These are phyloP conservation scores for Micrastur ruficollis DNA, from an alignment of 2,797 vertebrate genomes.

Conservation along the genomic window DNA sequence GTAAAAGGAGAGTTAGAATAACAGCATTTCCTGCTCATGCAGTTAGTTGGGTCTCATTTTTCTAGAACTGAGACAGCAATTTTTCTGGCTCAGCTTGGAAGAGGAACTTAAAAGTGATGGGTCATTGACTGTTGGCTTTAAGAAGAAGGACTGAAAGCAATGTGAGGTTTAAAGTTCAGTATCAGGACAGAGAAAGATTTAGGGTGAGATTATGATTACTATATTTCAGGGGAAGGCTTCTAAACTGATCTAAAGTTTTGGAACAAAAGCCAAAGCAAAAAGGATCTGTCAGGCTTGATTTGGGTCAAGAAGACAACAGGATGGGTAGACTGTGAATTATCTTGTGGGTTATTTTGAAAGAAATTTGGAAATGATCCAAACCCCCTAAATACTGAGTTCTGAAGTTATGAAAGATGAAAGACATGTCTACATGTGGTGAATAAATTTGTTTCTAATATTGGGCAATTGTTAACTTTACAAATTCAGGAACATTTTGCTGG, in stretches of 20 bases:
- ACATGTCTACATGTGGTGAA: fast-evolving
- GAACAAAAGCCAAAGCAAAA: background rate
- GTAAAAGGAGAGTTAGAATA: background rate
- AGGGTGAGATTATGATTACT: background rate
- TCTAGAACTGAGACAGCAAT: background rate
- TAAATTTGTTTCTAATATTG: background rate
- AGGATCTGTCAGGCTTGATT: background rate
- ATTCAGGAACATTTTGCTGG: background rate
- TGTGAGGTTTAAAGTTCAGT: background rate
- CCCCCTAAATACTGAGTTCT: background rate
- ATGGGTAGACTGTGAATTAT: background rate
- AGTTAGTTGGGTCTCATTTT: background rate
- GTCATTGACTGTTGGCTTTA: background rate
- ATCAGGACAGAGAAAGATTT: background rate
- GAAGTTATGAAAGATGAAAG: background rate
- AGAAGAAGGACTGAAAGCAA: background rate
- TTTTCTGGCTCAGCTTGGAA: background rate
- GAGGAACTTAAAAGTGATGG: background rate
- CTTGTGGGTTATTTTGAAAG: background rate
- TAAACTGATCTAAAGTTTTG: background rate
- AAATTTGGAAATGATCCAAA: background rate
- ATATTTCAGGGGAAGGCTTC: background rate
- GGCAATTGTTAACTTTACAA: background rate
- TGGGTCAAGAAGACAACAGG: background rate
- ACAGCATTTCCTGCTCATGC: background rate